Base-by-base conservation (phyloP, 1,140 invertebrate species). In the Chelonus insularis region DNA sequence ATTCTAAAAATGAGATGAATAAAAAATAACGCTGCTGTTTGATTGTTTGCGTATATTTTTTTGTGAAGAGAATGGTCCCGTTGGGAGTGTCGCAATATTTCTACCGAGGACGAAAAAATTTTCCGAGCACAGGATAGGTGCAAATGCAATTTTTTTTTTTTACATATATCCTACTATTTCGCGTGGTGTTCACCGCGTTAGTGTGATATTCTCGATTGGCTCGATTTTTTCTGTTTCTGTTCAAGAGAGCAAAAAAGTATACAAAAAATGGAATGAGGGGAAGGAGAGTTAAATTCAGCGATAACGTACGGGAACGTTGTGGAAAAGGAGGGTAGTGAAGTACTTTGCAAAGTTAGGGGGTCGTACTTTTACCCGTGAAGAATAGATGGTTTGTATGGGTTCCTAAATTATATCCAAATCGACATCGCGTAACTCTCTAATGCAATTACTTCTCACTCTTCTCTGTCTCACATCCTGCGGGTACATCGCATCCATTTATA, bases 341-440 rank as follows among this genome's bases (percentile, higher is more conserved):
- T 51, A 55, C 25, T 55, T 55, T 55, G 12, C 52, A 55, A 18
- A 25, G 52, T 55, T 55, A 55, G 34, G 52, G 52, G 12, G 52
- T 29, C 20, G 41, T 50, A 51, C 47, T 56, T 56, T 56, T 18
- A 56, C 37, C 39, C 54, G 25, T 66, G 51, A 34, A 45, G 74
- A 76, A 79, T 78, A 76, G 70, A 79, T 80, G 73, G 73, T 60
- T n/a, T 1, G 69, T 68, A 71, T 66, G 69, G 67, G 67, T 60
- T 62, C 68, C 70, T 78, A 72, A 80, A 67, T 79, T 79, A 80
- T 75, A 76, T 68, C 63, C 71, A 16, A 55, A 62, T 57, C 29
- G 47, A 51, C 48, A 58, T 58, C 48, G 67, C 48, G 50, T 60
- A 43, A 59, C 52, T 60, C 60, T 59, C 68, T 73, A 74, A 72